Conservation (phyloP, 2,797 vertebrate genomes). For the Liasis olivaceus region DNA sequence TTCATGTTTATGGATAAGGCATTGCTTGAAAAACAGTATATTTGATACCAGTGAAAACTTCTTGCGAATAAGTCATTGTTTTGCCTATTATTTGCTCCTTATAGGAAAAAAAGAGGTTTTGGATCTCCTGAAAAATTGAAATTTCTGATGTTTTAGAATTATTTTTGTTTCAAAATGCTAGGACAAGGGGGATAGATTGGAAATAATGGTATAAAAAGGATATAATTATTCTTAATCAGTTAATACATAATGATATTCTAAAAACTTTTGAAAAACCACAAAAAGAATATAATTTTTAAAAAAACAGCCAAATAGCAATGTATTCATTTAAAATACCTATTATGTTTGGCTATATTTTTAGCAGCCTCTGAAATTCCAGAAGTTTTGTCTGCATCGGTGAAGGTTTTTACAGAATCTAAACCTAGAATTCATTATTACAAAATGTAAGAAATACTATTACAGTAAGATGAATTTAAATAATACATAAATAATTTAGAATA, state of each 20-base stretch:
- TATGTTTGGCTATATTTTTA: not conserved
- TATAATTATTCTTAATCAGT: not conserved
- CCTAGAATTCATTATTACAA: not conserved
- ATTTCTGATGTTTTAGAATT: not conserved
- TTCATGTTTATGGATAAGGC: not conserved
- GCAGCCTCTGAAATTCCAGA: not conserved
- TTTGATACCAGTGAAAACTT: not conserved
- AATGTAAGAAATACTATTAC: not conserved
- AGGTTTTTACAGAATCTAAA: not conserved
- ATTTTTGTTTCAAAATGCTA: not conserved
- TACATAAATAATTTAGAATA: not conserved
- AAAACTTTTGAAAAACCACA: not conserved
- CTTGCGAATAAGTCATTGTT: not conserved
- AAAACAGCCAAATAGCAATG: not conserved
- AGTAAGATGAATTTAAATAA: not conserved
- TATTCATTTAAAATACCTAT: not conserved
- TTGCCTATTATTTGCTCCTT: too few relatives aligned
- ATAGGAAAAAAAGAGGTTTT: not conserved
- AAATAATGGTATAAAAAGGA: not conserved
- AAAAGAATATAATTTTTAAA: not conserved
- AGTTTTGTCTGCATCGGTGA: not conserved
- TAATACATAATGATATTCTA: not conserved
- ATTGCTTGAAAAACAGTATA: not conserved
- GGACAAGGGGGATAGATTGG: not conserved
- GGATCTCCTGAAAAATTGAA: not conserved